Base-by-base conservation (phyloP, 1,140 invertebrate genomes). In the Tetramorium simillimum region DNA sequence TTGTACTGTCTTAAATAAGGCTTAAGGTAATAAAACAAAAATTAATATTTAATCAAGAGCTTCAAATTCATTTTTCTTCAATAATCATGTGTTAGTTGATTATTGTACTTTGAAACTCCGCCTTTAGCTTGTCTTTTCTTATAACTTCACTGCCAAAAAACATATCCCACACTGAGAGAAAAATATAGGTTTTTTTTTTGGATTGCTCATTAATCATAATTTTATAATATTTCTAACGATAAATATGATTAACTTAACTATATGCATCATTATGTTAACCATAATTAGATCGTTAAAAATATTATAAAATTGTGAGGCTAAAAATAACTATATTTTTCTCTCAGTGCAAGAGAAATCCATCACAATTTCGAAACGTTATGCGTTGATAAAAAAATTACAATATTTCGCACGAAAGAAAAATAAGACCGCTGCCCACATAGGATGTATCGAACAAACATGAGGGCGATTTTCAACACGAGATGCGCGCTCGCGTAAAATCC, bases 401-500 rank as follows among this genome's bases (percentile, higher is more conserved):
- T 60, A 81, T 43, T 53, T 24, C 18, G 18, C 10, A 16, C n/a
- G 33, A 37, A 69, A 40, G 40, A 43, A 69, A 9, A 33, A 10
- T 28, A n/a, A 70, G 65, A 43, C 28, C 65, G 78, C 28, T 28
- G 49, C 7, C 18, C 16, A 37, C 43, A 14, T 67, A 51, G 77
- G 3, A 43, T 24, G 12, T 63, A 65, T 78, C 43, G 46, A 14
- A 51, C 33, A 80, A 80, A 80, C 28, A 63, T 69, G 62, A 69
- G 62, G 33, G 46, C 46, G 28, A 80, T 67, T 37, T 80, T 49
- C 28, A 51, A 18, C 56, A 58, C 56, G 75, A 28, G 75, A 76
- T 46, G 58, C 46, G 60, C 76, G n/a, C 46, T 80, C 62, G 21
- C 49, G 56, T 24, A 43, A 37, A 81, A 72, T 81, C 16, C 40